Percentiles rank a stretch among this genome's conserved stretches.
These are phyloP conservation scores for Microchrysa polita DNA, from an alignment of 2,888 invertebrate genomes.

Conservation along the genomic window DNA sequence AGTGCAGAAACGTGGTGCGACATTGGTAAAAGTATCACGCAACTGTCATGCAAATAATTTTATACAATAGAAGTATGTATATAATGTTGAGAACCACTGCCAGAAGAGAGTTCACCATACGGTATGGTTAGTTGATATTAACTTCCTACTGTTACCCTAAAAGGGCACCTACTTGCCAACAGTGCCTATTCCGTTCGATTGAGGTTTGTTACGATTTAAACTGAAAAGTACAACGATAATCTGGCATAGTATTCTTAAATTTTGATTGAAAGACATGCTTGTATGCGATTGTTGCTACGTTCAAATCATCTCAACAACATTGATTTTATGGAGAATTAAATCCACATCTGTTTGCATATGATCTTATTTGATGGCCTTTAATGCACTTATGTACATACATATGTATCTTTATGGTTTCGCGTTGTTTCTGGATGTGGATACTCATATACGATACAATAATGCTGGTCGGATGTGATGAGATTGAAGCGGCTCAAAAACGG, in stretches of 20 bases:
- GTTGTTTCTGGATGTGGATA: not conserved
- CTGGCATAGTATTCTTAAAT: not conserved
- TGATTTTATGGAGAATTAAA: constrained; percentile 5
- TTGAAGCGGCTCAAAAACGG: not conserved
- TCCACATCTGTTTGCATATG: constrained; percentile 13
- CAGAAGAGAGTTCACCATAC: not conserved
- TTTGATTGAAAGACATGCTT: not conserved
- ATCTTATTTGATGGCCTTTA: no score
- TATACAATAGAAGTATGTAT: no score
- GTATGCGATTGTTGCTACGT: not conserved
- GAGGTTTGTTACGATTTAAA: not conserved
- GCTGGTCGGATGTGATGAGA: not conserved
- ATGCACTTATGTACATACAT: no score
- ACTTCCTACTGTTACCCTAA: not conserved
- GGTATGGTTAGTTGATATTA: not conserved
- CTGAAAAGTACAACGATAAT: not conserved
- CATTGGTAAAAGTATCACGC: no score
- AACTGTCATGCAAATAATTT: no score
- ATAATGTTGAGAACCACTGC: no score
- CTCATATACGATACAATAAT: not conserved
- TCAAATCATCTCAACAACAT: not conserved
- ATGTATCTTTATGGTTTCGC: not conserved
- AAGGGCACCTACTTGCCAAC: constrained; percentile 1
- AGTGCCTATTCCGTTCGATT: not conserved
- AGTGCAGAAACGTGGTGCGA: no score